Conservation (phyloP, 2,797 vertebrate genomes). For the Peromyscus nudipes region DNA sequence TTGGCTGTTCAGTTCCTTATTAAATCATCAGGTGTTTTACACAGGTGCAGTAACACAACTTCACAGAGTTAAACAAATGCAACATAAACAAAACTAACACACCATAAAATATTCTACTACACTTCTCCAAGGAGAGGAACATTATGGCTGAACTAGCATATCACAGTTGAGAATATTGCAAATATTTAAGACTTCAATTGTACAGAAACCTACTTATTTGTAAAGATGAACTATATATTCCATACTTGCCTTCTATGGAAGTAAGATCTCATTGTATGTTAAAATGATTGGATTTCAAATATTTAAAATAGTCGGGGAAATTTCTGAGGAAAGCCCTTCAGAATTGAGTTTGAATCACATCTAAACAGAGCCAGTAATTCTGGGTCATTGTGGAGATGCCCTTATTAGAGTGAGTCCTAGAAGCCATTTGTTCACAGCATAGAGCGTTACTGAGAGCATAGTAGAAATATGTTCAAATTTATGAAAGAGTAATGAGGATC, state of each 20-base stretch:
- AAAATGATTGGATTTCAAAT: slow-evolving; percentile 54
- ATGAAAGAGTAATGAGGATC: neutral
- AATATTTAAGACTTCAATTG: slow-evolving; percentile 62
- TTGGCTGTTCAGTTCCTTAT: too few species aligned
- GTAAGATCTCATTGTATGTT: slow-evolving; percentile 56
- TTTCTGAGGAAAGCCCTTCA: neutral
- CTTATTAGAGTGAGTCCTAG: neutral
- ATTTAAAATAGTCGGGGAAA: slow-evolving; percentile 6
- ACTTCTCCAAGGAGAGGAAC: neutral
- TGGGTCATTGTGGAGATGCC: neutral
- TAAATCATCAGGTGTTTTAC: too few species aligned
- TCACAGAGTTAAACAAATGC: too few species aligned
- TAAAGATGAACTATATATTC: slow-evolving; percentile 58
- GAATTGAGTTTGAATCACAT: slow-evolving; percentile 6
- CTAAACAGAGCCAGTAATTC: neutral
- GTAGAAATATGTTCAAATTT: neutral
- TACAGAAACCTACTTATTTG: slow-evolving; percentile 59
- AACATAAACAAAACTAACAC: too few species aligned
- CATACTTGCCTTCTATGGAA: neutral
- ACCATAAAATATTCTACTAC: too few species aligned
- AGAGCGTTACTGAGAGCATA: neutral
- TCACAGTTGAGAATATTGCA: slow-evolving; percentile 34
- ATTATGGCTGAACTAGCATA: slow-evolving; percentile 56
- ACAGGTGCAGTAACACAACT: too few species aligned
- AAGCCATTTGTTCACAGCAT: neutral